phyloP scores from a whole-genome alignment of 2,113 vertebrate species.

The Pionites leucogaster region DNA sequence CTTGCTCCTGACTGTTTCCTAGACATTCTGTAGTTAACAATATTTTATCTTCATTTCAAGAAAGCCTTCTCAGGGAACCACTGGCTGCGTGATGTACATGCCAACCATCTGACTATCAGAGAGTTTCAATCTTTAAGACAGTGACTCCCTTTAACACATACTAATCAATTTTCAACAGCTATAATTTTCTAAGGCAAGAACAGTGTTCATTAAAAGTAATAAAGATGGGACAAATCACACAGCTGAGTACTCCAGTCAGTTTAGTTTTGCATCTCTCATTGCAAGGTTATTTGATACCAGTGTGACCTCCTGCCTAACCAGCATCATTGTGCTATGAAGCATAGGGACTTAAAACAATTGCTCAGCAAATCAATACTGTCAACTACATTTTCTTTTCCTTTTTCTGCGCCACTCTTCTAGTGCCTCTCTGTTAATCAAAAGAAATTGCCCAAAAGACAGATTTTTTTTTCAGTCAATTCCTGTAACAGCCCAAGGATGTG shows the following conservation, averaged over 20 bases:
- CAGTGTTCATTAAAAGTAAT: neutral
- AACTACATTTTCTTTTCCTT: neutral
- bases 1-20: neutral
- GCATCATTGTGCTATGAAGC: neutral
- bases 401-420: neutral
- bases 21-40: neutral
- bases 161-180: neutral
- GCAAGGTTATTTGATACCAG: neutral
- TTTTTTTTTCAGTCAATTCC: neutral
- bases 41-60: neutral
- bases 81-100: neutral
- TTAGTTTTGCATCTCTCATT: neutral
- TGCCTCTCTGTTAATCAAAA: neutral
- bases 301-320: neutral
- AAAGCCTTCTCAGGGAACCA: neutral
- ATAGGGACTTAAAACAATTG: neutral
- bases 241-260: neutral
- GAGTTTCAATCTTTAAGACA: neutral
- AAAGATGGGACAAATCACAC: neutral
- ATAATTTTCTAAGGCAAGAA: neutral
- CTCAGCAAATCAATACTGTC: neutral
- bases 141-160: neutral
- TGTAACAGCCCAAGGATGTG: neutral
- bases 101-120: neutral
- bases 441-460: neutral